These are phyloP conservation scores for Varroa destructor DNA, from an alignment of 1,140 invertebrate genomes.

Conservation along the genomic window DNA sequence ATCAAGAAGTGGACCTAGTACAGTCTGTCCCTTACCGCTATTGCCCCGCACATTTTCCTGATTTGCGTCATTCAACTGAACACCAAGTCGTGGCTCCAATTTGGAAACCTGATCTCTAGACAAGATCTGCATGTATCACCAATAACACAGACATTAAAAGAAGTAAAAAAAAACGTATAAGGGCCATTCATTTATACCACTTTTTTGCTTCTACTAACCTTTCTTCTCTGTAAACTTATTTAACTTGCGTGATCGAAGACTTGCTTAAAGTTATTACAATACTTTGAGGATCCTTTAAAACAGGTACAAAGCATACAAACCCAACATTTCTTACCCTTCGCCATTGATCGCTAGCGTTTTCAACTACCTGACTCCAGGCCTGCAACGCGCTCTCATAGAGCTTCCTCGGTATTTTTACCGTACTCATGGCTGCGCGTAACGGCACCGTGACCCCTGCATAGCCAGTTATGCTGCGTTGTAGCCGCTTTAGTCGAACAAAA, in stretches of 20 bases:
- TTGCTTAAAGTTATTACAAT: too few species aligned
- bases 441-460: background rate
- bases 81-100: constrained; percentile 5
- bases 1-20: background rate
- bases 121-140: too few species aligned
- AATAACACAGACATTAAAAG: too few species aligned
- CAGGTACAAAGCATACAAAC: too few species aligned
- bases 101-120: too few species aligned
- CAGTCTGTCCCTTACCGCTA: too few species aligned
- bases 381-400: constrained; percentile 21
- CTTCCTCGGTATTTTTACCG: constrained; percentile 24
- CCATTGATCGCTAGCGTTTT: constrained; percentile 13
- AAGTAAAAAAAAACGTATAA: background rate
- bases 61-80: background rate
- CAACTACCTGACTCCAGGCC: constrained; percentile 8
- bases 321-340: constrained; percentile 6
- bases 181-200: too few species aligned
- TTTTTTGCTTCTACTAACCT: too few species aligned
- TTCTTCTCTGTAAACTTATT: too few species aligned
- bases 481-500: constrained; percentile 16
- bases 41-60: background rate
- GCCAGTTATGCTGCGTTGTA: background rate
- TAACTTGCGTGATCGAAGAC: too few species aligned
- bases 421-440: constrained; percentile 10
- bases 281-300: too few species aligned